Base-by-base conservation (phyloP, 2,797 vertebrate species). In the Epinephelus malabaricus region DNA sequence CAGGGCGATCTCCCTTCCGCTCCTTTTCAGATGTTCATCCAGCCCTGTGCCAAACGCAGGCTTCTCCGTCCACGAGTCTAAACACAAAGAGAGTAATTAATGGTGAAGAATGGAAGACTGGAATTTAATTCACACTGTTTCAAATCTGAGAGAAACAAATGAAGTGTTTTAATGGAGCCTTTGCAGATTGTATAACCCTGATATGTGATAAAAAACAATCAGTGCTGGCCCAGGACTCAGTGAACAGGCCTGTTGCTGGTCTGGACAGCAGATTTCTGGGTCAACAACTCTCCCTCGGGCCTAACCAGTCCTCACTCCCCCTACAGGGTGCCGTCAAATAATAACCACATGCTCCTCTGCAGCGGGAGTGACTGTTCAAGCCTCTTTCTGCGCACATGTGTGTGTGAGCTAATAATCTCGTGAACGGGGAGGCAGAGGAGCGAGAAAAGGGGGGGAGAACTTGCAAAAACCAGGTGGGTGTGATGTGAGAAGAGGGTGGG, bases 51-150 rank as follows among this genome's bases (percentile, higher is more conserved):
- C 98, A 38, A 99, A 99, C 0, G 98, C 98, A 4, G 98, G 98
- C 81, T 99, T 99, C 91, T 99, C 98, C 0, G 94, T 97, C 98
- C 98, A 99, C 17, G 97, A 98, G 93, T 99, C 98, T 99, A 76
- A 72, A 84, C 54, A 69, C 61, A 86, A 40, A 85, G 74, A 21
- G 14, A 56, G 23, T 3, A 19, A 50, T 65, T 14, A 25, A 40
- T 6, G 15, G 34, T 49, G 38, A 58, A 8, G 6, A 62, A 25
- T 8, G 12, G 34, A 5, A 3, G 12, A 45, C 17, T 55, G 5
- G 11, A 1, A 66, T 23, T 54, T 62, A 5, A 34, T 63, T 34
- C 2, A 21, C 5, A 40, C 5, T 2, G 8, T 63, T 67, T 43
- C 2, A 69, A 50, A 70, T 46, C 23, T 55, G 50, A 47, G 12